A percentile compares a stretch with the other conserved stretches of the same genome.
Evolutionary conservation across 2,797 vertebrate species (phyloP).

Genomic region (Trichosurus vulpecula): DNA sequence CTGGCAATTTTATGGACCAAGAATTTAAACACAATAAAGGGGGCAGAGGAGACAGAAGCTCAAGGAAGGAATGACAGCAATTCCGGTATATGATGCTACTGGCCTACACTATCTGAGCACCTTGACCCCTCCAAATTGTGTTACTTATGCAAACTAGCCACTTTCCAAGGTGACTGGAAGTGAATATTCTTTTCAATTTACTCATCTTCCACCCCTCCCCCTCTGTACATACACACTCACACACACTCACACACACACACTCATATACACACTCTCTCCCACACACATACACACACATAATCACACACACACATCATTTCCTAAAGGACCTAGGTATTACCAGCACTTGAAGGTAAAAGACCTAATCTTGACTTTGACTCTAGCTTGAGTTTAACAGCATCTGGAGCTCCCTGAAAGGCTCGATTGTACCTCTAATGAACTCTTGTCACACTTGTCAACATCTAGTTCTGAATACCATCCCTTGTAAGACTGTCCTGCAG

Average conservation of each 20-base stretch:
- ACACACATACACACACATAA: no score
- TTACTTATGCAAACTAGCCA: background rate
- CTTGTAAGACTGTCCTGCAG: background rate
- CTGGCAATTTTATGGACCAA: conserved; percentile 25
- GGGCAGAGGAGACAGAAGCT: background rate
- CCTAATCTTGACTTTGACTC: background rate
- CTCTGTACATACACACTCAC: background rate
- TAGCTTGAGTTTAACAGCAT: background rate
- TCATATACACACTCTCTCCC: background rate
- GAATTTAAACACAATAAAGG: conserved; percentile 52
- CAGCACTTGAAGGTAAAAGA: background rate
- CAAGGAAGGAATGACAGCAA: background rate
- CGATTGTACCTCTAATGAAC: background rate
- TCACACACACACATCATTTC: background rate
- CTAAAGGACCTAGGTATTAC: background rate
- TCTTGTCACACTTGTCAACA: background rate
- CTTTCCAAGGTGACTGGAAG: background rate
- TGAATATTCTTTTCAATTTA: background rate
- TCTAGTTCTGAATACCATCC: background rate
- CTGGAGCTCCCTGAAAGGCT: background rate
- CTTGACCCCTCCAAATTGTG: background rate
- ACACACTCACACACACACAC: background rate
- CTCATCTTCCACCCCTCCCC: background rate
- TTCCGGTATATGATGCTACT: background rate
- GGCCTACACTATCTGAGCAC: background rate